Evolutionary conservation across 2,888 invertebrate species (phyloP).

Genomic region (Drosophila greeni): DNA sequence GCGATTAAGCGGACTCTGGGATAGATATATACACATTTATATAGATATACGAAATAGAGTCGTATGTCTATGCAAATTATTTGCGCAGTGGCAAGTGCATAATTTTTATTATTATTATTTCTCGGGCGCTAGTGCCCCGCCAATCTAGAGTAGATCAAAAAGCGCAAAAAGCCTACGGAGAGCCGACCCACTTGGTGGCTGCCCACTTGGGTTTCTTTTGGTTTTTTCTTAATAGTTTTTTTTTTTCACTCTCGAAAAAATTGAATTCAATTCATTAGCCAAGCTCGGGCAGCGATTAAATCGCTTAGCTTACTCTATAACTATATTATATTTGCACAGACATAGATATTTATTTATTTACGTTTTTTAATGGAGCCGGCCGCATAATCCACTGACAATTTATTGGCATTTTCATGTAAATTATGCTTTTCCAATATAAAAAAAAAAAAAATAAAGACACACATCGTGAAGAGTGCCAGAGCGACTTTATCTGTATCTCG

Average conservation of each 20-base stretch:
- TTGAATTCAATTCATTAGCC: slow-evolving; percentile 70
- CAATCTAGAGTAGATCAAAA: slow-evolving; percentile 68
- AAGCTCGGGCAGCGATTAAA: slow-evolving; percentile 63
- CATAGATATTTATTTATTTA: slow-evolving; percentile 16
- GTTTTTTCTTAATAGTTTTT: neutral
- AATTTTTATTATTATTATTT: slow-evolving; percentile 58
- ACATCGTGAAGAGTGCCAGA: slow-evolving; percentile 47
- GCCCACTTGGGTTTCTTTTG: slow-evolving; percentile 31
- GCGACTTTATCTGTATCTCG: slow-evolving; percentile 60
- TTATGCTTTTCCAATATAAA: slow-evolving; percentile 67
- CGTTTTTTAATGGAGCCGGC: slow-evolving; percentile 51
- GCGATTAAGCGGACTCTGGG: slow-evolving; percentile 58
- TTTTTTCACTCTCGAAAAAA: slow-evolving; percentile 37
- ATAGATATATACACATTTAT: too few species aligned
- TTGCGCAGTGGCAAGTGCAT: slow-evolving; percentile 62
- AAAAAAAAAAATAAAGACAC: slow-evolving; percentile 40
- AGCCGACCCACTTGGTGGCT: slow-evolving; percentile 21
- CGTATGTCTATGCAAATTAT: slow-evolving; percentile 66
- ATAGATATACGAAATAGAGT: slow-evolving; percentile 58
- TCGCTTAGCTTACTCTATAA: slow-evolving; percentile 55
- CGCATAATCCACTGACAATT: slow-evolving; percentile 61
- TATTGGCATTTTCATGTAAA: slow-evolving; percentile 70
- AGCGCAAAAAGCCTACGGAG: slow-evolving; percentile 65
- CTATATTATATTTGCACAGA: slow-evolving; percentile 45
- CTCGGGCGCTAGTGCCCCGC: slow-evolving; percentile 56